phyloP scores from a whole-genome alignment of 1,140 invertebrate species.

The Carcinoscorpius rotundicauda region DNA sequence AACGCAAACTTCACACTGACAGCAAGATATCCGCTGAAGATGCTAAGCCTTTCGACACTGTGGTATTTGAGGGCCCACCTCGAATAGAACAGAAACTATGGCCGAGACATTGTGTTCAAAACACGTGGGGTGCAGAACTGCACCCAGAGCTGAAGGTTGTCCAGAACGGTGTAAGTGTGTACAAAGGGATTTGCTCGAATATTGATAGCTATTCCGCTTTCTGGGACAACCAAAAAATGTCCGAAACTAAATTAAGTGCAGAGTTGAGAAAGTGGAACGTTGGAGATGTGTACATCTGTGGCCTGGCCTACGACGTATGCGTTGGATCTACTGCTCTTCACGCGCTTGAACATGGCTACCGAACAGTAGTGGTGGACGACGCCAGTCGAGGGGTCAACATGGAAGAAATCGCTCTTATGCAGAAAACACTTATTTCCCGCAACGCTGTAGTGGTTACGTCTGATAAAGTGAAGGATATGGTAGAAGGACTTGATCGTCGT shows the following conservation, averaged over 20 bases:
- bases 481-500: slow-evolving; percentile 66
- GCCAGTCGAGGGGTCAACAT: slow-evolving; percentile 76
- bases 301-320: slow-evolving; percentile 91
- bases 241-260: slow-evolving; percentile 67
- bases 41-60: slow-evolving; percentile 74
- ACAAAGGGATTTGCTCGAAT: slow-evolving; percentile 65
- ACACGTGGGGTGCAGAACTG: slow-evolving; percentile 84
- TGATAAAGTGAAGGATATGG: slow-evolving; percentile 56
- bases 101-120: slow-evolving; percentile 90
- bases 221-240: slow-evolving; percentile 88
- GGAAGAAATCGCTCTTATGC: slow-evolving; percentile 67
- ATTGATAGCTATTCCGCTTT: slow-evolving; percentile 97
- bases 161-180: slow-evolving; percentile 16
- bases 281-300: slow-evolving; percentile 89
- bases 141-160: slow-evolving; percentile 76
- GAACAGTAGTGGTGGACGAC: slow-evolving; percentile 80
- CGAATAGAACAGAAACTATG: slow-evolving; percentile 71
- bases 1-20: slow-evolving; percentile 50
- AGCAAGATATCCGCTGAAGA: slow-evolving; percentile 48
- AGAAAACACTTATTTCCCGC: slow-evolving; percentile 53
- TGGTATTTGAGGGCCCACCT: slow-evolving; percentile 77
- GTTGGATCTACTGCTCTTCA: slow-evolving; percentile 42
- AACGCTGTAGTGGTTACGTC: slow-evolving; percentile 69
- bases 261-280: slow-evolving; percentile 64
- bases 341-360: slow-evolving; percentile 65